These are phyloP conservation scores for Tethea ocularis DNA, from an alignment of 2,888 invertebrate species.

Conservation along the genomic window DNA sequence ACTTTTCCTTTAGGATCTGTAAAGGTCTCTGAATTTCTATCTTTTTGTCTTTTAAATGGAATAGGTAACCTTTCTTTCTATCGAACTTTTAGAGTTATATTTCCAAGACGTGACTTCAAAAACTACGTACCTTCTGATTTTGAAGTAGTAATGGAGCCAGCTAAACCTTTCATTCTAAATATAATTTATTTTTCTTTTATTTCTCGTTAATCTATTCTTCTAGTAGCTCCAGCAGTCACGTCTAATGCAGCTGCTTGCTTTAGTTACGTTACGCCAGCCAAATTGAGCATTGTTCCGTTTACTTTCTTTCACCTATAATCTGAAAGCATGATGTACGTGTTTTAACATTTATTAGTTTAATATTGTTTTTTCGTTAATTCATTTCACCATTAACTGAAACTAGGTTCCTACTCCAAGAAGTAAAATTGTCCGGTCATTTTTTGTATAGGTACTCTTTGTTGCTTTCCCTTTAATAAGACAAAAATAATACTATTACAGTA, in stretches of 20 bases:
- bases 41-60: too few relatives aligned
- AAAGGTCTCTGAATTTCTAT: too few relatives aligned
- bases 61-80: too few relatives aligned
- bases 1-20: too few relatives aligned
- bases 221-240: slow-evolving; percentile 49
- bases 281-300: slow-evolving; percentile 55
- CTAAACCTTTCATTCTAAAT: slow-evolving; percentile 29
- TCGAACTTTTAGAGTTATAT: slow-evolving; percentile 26
- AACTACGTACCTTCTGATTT: slow-evolving; percentile 35
- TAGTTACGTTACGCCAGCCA: slow-evolving; percentile 49
- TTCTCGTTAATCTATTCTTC: slow-evolving; percentile 44
- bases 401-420: too few relatives aligned
- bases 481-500: slow-evolving; percentile 36
- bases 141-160: slow-evolving; percentile 45
- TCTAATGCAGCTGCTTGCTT: slow-evolving; percentile 56
- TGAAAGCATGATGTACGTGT: too few relatives aligned
- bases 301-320: slow-evolving; percentile 36
- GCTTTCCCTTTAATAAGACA: slow-evolving; percentile 40
- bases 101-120: slow-evolving; percentile 45
- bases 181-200: slow-evolving; percentile 42
- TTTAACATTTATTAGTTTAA: too few relatives aligned
- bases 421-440: too few relatives aligned
- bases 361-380: too few relatives aligned
- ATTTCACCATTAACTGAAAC: too few relatives aligned
- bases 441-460: too few relatives aligned